phyloP scores from a whole-genome alignment of 2,113 vertebrate species.

The Platycercus adscitus region DNA sequence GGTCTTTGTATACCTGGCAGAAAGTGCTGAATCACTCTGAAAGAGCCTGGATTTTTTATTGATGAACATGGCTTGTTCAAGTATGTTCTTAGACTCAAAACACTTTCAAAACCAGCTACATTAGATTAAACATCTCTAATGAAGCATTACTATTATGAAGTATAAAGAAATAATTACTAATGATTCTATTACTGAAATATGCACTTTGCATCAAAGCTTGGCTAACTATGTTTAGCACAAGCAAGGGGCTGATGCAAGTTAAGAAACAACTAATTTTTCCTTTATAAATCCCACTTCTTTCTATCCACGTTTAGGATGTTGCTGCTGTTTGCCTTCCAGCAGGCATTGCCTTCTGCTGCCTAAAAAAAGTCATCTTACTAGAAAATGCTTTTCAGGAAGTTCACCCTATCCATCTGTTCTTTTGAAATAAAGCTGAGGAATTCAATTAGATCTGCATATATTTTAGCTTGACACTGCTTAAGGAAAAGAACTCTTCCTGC shows the following conservation, averaged over 20 bases:
- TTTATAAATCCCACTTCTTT: not conserved
- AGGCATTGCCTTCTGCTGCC: not conserved
- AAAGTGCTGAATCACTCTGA: not conserved
- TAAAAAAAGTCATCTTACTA: not conserved
- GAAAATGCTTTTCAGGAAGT: not conserved
- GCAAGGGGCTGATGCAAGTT: not conserved
- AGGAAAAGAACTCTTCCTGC: not conserved
- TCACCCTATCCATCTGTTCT: not conserved
- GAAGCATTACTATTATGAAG: not conserved
- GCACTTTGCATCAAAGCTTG: not conserved
- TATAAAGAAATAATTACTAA: not conserved
- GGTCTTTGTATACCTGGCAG: not conserved
- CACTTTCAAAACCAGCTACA: not conserved
- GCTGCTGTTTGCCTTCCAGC: not conserved
- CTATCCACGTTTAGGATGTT: not conserved
- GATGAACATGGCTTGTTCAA: not conserved
- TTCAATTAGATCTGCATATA: not conserved
- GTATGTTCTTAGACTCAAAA: not conserved
- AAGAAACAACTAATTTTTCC: not conserved
- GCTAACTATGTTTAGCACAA: not conserved
- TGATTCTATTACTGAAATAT: not conserved
- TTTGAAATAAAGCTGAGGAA: constrained; percentile 1
- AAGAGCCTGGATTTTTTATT: not conserved
- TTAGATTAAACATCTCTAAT: not conserved
- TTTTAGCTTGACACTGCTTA: not conserved